Conservation (phyloP, 1,140 invertebrate genomes). For the Aphaenogaster rudis region DNA sequence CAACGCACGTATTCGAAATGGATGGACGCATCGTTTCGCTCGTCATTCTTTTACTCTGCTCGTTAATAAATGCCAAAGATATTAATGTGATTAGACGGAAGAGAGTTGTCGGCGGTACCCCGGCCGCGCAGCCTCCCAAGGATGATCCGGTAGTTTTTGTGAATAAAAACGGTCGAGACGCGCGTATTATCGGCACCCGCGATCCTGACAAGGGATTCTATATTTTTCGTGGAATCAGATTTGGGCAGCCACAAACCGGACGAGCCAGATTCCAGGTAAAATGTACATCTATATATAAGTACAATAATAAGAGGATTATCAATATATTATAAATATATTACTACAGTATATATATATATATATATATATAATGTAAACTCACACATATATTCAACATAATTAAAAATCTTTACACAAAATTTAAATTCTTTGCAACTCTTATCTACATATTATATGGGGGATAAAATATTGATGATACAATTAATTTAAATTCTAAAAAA, state of each 20-base stretch:
- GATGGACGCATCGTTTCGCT: conserved; percentile 3
- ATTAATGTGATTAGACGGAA: conserved; percentile 74
- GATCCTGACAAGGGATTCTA: conserved; percentile 87
- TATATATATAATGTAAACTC: neutral
- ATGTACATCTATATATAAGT: conserved; percentile 3
- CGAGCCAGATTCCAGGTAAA: conserved; percentile 89
- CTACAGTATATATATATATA: too few relatives aligned
- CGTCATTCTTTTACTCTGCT: conserved; percentile 50
- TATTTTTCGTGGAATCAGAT: conserved; percentile 91
- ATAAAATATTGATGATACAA: neutral
- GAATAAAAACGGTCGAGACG: conserved; percentile 86
- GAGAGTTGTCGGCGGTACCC: conserved; percentile 88
- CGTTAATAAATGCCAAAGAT: neutral
- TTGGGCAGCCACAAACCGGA: conserved; percentile 90
- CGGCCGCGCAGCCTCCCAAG: conserved; percentile 87
- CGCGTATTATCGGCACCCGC: conserved; percentile 86
- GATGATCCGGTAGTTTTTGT: conserved; percentile 89
- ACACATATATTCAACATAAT: neutral
- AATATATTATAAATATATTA: neutral
- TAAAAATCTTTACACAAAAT: neutral
- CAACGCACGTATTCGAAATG: conserved; percentile 49
- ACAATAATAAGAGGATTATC: neutral
- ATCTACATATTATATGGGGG: neutral
- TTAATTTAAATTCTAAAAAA: conserved; percentile 3
- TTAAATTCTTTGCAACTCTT: neutral